Evolutionary conservation across 1,140 invertebrate genomes (phyloP).

Genomic region (Lucilia cuprina): DNA sequence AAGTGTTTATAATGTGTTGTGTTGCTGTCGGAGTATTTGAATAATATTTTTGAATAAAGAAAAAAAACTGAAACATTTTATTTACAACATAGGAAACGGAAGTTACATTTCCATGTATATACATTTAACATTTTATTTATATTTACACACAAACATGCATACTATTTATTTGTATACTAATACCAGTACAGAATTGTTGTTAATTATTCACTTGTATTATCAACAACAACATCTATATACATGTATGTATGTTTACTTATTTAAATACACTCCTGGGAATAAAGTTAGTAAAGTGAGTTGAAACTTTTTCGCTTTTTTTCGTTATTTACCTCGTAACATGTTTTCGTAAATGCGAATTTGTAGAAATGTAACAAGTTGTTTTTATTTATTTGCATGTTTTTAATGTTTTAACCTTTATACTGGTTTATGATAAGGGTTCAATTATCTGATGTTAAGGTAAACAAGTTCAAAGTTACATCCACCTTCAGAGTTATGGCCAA

Average conservation of each 20-base stretch:
- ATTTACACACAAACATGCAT: not conserved
- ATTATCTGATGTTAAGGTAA: no score
- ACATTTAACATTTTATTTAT: not conserved
- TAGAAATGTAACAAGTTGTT: not conserved
- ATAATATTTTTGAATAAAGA: not conserved
- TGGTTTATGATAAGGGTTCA: not conserved
- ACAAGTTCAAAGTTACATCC: no score
- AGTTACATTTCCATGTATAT: not conserved
- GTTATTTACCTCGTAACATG: not conserved
- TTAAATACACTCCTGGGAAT: not conserved
- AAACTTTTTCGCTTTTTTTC: not conserved
- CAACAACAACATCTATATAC: constrained; percentile 1
- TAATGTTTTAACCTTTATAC: not conserved
- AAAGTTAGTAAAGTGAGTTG: not conserved
- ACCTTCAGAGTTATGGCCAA: no score
- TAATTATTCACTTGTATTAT: not conserved
- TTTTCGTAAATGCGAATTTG: not conserved
- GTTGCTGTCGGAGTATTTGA: not conserved
- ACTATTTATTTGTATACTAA: not conserved
- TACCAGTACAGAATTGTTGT: not conserved
- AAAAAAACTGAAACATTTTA: not conserved
- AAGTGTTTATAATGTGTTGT: constrained; percentile 13
- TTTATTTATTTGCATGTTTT: no score
- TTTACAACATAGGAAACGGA: not conserved
- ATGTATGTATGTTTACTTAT: not conserved